These are phyloP conservation scores for Xanthorhoe designata DNA, from an alignment of 2,888 invertebrate genomes.

Conservation along the genomic window DNA sequence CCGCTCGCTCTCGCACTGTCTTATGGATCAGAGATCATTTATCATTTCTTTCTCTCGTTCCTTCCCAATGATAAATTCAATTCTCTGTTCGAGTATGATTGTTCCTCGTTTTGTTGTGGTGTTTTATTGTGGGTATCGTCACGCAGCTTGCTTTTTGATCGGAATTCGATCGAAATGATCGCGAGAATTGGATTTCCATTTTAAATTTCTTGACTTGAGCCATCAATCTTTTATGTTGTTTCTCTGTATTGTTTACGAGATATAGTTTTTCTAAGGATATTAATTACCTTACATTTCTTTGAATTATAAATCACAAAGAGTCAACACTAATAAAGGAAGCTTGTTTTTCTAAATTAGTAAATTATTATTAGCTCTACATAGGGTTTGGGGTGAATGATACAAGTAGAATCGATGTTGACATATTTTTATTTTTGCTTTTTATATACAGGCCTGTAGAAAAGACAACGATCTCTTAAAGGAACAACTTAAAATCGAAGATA, in stretches of 20 bases:
- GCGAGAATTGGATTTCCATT: slow-evolving; percentile 84
- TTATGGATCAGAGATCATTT: slow-evolving; percentile 74
- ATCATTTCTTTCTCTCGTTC: slow-evolving; percentile 82
- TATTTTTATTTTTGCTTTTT: slow-evolving; percentile 70
- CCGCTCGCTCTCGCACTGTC: slow-evolving; percentile 67
- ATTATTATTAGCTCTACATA: not conserved
- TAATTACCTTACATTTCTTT: slow-evolving; percentile 34
- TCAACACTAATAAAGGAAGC: too few species aligned
- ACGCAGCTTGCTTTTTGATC: slow-evolving; percentile 81
- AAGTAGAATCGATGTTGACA: slow-evolving; percentile 61
- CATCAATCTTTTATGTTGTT: slow-evolving; percentile 71
- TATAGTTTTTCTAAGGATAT: slow-evolving; percentile 44
- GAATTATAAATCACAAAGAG: not conserved
- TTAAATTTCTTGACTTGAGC: slow-evolving; percentile 73
- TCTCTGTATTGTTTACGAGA: slow-evolving; percentile 48
- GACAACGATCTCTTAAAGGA: slow-evolving; percentile 77
- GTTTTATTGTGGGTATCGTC: slow-evolving; percentile 83
- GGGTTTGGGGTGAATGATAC: slow-evolving; percentile 13
- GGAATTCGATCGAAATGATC: slow-evolving; percentile 81
- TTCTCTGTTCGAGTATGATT: slow-evolving; percentile 84
- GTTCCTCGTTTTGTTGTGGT: slow-evolving; percentile 82
- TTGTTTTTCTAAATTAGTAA: not conserved
- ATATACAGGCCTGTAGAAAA: slow-evolving; percentile 83
- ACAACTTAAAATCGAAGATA: slow-evolving; percentile 75
- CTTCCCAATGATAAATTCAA: slow-evolving; percentile 84